Percentiles rank a stretch among this genome's conserved stretches.
phyloP scores from a whole-genome alignment of 2,113 vertebrate species.

The Callaeas wilsoni region DNA sequence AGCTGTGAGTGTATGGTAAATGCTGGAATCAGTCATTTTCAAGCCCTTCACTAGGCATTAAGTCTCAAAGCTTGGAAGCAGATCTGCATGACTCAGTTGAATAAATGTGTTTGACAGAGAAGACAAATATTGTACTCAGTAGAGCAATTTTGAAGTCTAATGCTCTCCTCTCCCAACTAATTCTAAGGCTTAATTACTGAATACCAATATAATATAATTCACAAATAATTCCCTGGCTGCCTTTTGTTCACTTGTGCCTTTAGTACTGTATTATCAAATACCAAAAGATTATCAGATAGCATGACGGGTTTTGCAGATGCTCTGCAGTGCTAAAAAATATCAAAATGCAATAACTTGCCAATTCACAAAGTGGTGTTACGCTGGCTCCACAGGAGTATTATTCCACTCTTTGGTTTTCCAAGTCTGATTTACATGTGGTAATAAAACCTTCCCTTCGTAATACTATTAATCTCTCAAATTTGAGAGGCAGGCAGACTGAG shows the following conservation, averaged over 20 bases:
- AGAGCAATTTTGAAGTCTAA: constrained; percentile 59
- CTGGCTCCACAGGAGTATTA: not conserved
- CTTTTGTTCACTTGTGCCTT: constrained; percentile 46
- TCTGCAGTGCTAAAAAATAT: constrained; percentile 1
- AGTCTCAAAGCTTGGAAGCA: constrained; percentile 20
- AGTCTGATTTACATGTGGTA: not conserved
- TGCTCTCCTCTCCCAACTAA: constrained; percentile 43
- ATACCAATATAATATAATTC: constrained; percentile 52
- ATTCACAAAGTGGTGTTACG: not conserved
- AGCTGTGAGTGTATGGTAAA: not conserved
- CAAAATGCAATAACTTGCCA: not conserved
- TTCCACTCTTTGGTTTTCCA: not conserved
- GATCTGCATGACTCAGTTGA: constrained; percentile 39
- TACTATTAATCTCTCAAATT: not conserved
- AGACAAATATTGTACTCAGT: constrained; percentile 56
- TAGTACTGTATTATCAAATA: not conserved
- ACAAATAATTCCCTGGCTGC: constrained; percentile 58
- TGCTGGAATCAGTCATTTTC: constrained; percentile 6
- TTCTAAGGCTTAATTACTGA: constrained; percentile 60
- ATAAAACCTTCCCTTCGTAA: not conserved
- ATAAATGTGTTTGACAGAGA: constrained; percentile 58
- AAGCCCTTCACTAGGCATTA: constrained; percentile 3
- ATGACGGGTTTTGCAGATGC: not conserved
- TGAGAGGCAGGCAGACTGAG: not conserved
- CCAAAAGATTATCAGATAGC: constrained; percentile 1